Conservation (phyloP, 2,888 invertebrate genomes). For the Dicycla oo region DNA sequence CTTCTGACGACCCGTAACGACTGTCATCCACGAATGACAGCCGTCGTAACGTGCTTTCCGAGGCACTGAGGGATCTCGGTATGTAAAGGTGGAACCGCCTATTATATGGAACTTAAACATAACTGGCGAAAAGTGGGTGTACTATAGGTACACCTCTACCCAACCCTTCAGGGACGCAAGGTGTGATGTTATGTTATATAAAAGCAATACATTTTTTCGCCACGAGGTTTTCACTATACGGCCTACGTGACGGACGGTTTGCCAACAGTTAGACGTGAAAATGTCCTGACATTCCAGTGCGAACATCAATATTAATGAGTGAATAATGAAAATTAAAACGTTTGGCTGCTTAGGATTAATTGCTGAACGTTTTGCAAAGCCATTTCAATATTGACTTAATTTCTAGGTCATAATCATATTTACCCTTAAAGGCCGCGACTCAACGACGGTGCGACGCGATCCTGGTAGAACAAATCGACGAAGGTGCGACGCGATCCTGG, state of each 20-base stretch:
- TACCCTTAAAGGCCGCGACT: conserved; percentile 4
- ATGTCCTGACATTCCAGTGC: conserved; percentile 54
- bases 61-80: too few species aligned
- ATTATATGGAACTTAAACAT: not conserved
- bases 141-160: not conserved
- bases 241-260: conserved; percentile 5
- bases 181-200: not conserved
- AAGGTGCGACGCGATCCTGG: too few species aligned
- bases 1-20: too few species aligned
- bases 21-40: too few species aligned
- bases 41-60: too few species aligned
- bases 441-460: too few species aligned
- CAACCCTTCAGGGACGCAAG: not conserved
- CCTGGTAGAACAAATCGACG: too few species aligned
- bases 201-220: not conserved
- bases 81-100: too few species aligned
- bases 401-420: conserved; percentile 51
- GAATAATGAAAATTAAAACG: conserved; percentile 54
- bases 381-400: conserved; percentile 52
- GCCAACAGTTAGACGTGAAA: conserved; percentile 8
- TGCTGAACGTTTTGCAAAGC: conserved; percentile 28
- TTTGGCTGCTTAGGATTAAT: conserved; percentile 43
- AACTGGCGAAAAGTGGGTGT: not conserved
- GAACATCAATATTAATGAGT: conserved; percentile 59
- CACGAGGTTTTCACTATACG: not conserved